Base-by-base conservation (phyloP, 2,888 invertebrate species). In the Malacosoma neustria region DNA sequence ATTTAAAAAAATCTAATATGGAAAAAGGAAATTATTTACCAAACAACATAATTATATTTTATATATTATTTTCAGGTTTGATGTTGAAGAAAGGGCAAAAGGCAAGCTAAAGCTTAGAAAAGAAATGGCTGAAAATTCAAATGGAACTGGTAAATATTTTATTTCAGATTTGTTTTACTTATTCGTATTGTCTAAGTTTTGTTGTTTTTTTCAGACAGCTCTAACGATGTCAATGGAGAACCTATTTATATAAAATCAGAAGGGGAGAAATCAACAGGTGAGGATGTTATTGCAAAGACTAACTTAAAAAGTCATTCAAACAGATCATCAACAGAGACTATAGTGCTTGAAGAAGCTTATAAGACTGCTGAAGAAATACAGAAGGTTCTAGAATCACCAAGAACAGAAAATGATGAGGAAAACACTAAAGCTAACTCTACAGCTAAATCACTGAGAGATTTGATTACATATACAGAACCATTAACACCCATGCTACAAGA, bases 251-350 rank as follows among this genome's bases (percentile, higher is more conserved):
- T 52, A 44, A 57, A 58, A 48, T 55, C 54, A 38, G 56, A 61
- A 47, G 62, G 51, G 55, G 61, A 58, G 38, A 53, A 58, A 41
- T 46, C 41, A 37, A 41, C 74, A 80, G 79, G 75, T 81, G 79
- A 81, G 77, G 60, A 59, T 41, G 46, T 45, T 45, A 60, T 22
- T 22, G 5, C 22, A 22, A 22, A 22, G 54, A 56, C 50, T 52
- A 65, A 64, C 70, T 60, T 66, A 71, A 52, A 53, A 66, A 49
- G 42, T 54, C 49, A 37, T 50, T 46, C 61, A 57, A 51, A 56
- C 55, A 74, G 79, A 68, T 71, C 71, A 41, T 82, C 84, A 36
- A 69, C 69, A 42, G 84, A 84, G 29, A 82, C 80, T 32, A 51
- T 76, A 15, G 61, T 81, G 38, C 48, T 77, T 41, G 74, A 73